Percentiles rank a stretch among this genome's conserved stretches.
Evolutionary conservation across 1,140 invertebrate species (phyloP).

Genomic region (Drosophila pseudoobscura): DNA sequence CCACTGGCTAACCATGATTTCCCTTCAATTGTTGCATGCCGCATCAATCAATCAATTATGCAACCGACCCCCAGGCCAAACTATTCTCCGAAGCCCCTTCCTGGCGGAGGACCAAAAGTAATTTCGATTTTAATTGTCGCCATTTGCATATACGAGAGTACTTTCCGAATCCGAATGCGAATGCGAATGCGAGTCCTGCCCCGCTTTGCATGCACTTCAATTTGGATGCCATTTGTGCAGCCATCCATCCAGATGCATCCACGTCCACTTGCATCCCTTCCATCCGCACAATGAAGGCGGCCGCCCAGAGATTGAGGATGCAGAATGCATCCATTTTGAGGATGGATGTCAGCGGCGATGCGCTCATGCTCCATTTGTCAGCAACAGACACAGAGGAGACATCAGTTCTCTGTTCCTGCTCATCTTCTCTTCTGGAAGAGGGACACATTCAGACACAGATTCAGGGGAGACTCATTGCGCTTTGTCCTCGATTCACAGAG

Average conservation of each 20-base stretch:
- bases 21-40: conserved; percentile 66
- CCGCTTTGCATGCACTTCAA: no score
- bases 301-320: conserved; percentile 9
- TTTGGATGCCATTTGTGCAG: no score
- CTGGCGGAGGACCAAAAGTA: conserved; percentile 10
- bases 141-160: no score
- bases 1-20: conserved; percentile 25
- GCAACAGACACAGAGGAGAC: conserved; percentile 18
- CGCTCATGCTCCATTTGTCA: conserved; percentile 76
- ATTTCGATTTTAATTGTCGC: conserved; percentile 7
- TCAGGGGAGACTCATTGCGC: conserved; percentile 17
- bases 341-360: conserved; percentile 57
- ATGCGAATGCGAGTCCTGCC: no score
- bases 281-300: no score
- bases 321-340: conserved; percentile 26
- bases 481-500: conserved; percentile 16
- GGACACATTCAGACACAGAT: background rate
- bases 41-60: conserved; percentile 75
- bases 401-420: conserved; percentile 40
- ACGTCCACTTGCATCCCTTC: no score
- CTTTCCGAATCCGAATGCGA: no score
- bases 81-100: background rate
- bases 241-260: no score
- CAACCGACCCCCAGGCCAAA: conserved; percentile 43
- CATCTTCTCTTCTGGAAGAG: background rate